phyloP scores from a whole-genome alignment of 2,113 vertebrate species.

The Actenoides lindsayi region DNA sequence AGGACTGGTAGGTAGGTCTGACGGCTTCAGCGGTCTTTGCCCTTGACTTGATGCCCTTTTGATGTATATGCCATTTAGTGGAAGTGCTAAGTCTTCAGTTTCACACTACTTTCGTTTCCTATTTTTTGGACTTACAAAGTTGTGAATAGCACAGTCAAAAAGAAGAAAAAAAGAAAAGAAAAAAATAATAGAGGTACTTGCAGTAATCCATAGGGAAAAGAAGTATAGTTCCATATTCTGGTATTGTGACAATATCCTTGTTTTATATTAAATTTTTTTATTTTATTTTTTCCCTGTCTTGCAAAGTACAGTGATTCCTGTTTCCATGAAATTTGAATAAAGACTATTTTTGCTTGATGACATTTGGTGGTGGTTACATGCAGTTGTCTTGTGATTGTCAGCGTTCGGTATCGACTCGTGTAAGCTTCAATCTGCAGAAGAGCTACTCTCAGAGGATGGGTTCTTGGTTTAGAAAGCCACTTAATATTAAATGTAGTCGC shows the following conservation, averaged over 20 bases:
- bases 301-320: slow-evolving; percentile 80
- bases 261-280: slow-evolving; percentile 83
- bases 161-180: not conserved
- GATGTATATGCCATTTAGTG: slow-evolving; percentile 80
- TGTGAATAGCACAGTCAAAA: slow-evolving; percentile 80
- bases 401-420: fast-evolving
- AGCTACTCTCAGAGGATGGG: not conserved
- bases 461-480: not conserved
- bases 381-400: not conserved
- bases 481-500: not conserved
- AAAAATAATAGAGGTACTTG: slow-evolving; percentile 62
- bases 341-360: slow-evolving; percentile 86
- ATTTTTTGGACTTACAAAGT: slow-evolving; percentile 75
- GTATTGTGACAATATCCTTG: slow-evolving; percentile 85
- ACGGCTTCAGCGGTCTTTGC: slow-evolving; percentile 66
- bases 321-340: slow-evolving; percentile 87
- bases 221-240: slow-evolving; percentile 79
- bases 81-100: slow-evolving; percentile 81
- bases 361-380: slow-evolving; percentile 64
- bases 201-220: slow-evolving; percentile 76
- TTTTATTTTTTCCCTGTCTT: slow-evolving; percentile 80
- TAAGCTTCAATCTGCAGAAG: not conserved
- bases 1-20: slow-evolving; percentile 73
- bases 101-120: slow-evolving; percentile 75
- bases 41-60: slow-evolving; percentile 70